Evolutionary conservation across 2,113 vertebrate genomes (phyloP), one percentile per base, ranked within the genome.

Genomic region (Phylloscopus trochilus): DNA sequence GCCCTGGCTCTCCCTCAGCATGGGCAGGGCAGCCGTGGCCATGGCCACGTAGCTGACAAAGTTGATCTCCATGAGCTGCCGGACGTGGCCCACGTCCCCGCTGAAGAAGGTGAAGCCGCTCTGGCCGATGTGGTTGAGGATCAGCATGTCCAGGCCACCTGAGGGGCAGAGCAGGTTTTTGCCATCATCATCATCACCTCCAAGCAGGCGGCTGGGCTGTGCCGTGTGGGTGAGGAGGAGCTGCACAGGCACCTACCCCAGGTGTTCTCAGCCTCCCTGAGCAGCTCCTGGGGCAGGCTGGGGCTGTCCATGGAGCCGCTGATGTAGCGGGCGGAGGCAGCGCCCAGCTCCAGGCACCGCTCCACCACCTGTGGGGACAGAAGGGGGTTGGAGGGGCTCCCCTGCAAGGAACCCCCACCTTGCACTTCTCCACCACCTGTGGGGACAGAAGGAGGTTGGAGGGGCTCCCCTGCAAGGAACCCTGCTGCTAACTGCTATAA

Each of bases 101-200:
- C 76, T 12, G 37, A 98, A 98, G 73, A 58, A 90, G 31, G 2
- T 8, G 91, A 98, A 35, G 46, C 72, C 2, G 11, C 0, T 9
- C 2, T 1, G 7, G 59, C 84, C 81, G 20, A 98, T 92, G 77
- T 98, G 98, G 76, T 98, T 98, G 9, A 98, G 95, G 87, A 98
- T 97, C 47, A 98, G 97, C 98, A 98, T 98, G 53, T 98, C 98
- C 2, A 98, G 92, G 47, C 97, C 97, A 1, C 98, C 98, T 98
- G 91, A n/a, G 12, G 93, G 95, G 74, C 89, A 91, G 64, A n/a
- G n/a, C 5, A 6, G 1, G 10, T 51, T 62, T 64, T 62, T 64
- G 63, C n/a, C 33, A 5, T 17, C 1, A 0, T 18, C 33, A 5
- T 17, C 1, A 0, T 18, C 39, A 6, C 5, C 30, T 39, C 11